Percentiles rank a stretch among this genome's conserved stretches.
Conservation (phyloP, 64 coral and sea anemone genomes). For the Actinia tenebrosa region DNA sequence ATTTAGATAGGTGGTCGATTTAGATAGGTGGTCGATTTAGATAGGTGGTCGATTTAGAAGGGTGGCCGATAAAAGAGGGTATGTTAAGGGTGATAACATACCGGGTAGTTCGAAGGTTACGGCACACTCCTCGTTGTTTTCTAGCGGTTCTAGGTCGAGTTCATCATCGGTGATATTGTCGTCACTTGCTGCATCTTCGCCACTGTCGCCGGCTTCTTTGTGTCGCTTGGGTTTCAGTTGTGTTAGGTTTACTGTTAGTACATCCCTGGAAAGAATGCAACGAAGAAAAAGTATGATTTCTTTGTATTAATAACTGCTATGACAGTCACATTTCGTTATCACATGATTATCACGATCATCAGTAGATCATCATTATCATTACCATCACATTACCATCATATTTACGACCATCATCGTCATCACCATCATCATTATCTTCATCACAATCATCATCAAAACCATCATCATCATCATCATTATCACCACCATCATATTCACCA, state of each 20-base stretch:
- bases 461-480: too few species aligned
- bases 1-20: not conserved
- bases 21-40: too few species aligned
- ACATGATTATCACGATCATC: not conserved
- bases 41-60: not conserved
- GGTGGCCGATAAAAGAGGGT: not conserved
- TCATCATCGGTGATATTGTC: slow-evolving; percentile 84
- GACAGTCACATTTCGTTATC: not conserved
- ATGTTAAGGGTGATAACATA: too few species aligned
- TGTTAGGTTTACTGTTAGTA: slow-evolving; percentile 81
- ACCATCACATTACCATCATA: not conserved
- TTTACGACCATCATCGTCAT: too few species aligned
- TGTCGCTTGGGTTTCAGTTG: slow-evolving; percentile 54
- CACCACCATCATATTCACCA: not conserved
- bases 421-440: not conserved
- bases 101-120: slow-evolving; percentile 88
- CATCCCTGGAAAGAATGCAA: not conserved
- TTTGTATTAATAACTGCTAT: not conserved
- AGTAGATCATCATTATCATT: not conserved
- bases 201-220: slow-evolving; percentile 52
- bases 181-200: slow-evolving; percentile 60
- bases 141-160: slow-evolving; percentile 47
- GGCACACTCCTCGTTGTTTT: slow-evolving; percentile 72
- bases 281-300: not conserved
- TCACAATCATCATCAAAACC: not conserved